Evolutionary conservation across 2,113 vertebrate genomes (phyloP).

Genomic region (Bos javanicus): DNA sequence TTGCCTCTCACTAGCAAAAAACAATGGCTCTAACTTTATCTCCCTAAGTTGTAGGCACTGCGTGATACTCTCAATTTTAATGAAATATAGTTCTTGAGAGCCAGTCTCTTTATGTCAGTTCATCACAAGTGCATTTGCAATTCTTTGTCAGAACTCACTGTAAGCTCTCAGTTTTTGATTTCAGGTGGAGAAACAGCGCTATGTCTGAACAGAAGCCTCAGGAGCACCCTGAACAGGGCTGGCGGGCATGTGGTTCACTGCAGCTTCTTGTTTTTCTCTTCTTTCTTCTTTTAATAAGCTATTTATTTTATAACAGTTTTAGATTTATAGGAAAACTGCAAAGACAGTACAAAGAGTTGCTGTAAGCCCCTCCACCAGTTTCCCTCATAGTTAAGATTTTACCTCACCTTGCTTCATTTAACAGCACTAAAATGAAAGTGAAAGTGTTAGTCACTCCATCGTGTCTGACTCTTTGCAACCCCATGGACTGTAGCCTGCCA

Average conservation of each 20-base stretch:
- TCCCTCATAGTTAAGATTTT: not conserved
- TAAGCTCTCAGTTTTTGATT: not conserved
- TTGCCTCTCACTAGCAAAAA: not conserved
- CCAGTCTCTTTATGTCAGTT: too few relatives aligned
- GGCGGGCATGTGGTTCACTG: not conserved
- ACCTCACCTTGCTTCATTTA: not conserved
- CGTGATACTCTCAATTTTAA: not conserved
- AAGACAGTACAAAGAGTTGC: not conserved
- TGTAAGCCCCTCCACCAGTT: not conserved
- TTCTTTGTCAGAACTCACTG: not conserved
- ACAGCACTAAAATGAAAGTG: not conserved
- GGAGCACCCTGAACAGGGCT: not conserved
- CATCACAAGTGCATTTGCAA: not conserved
- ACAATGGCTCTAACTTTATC: not conserved
- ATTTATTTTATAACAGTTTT: not conserved
- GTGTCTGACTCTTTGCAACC: accelerated
- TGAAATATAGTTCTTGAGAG: not conserved
- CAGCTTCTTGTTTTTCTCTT: not conserved
- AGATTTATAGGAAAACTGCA: not conserved
- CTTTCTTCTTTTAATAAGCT: not conserved
- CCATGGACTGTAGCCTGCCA: not conserved
- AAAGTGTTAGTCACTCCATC: not conserved
- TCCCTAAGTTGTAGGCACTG: not conserved
- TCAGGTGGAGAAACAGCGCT: not conserved
- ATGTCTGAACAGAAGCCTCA: not conserved